Evolutionary conservation across 2,113 vertebrate species (phyloP), one percentile per base, ranked within the genome.

Genomic region (Drymodes brunneopygia): DNA sequence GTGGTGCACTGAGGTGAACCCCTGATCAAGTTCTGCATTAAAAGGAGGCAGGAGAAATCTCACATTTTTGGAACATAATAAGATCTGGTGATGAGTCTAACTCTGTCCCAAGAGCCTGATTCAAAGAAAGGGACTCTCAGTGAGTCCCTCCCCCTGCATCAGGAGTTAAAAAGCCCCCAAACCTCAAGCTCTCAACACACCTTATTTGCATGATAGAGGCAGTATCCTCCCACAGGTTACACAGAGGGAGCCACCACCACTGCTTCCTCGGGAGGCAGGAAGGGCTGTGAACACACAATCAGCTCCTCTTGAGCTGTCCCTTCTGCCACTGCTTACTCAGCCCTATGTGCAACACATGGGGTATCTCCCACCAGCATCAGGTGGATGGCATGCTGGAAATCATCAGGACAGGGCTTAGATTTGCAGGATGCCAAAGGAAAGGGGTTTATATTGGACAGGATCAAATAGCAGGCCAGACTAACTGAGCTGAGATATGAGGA

Each of bases 401-500:
- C 18, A 57, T 54, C 66, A 54, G 33, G 62, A 24, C 0, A 0
- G 40, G n/a, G 27, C 29, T 90, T n/a, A 66, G 54, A 70, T 88
- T 77, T 70, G 17, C 62, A 88, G 58, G 62, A 88, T 82, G 47
- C 71, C 90, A 60, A 60, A 66, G 45, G 47, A 66, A 73, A 83
- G n/a, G 44, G 18, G 18, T 65, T 83, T 85, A 22, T 22, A 31
- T 27, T 6, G 13, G 67, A 27, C 22, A 36, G 71, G 60, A 73
- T 94, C 81, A 74, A 80, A 86, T 19, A 64, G 45, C 90, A 65
- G 47, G 67, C 36, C 28, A 50, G 51, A 87, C 27, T 66, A 91
- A 66, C 36, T 53, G 67, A 83, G 81, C 79, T 86, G 90, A 96
- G 92, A 40, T 47, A 74, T 1, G 60, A 96, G 79, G 85, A 83